A percentile compares a stretch with the other conserved stretches of the same genome.
Conservation (phyloP, 1,140 invertebrate genomes). For the Heliconius melpomene region DNA sequence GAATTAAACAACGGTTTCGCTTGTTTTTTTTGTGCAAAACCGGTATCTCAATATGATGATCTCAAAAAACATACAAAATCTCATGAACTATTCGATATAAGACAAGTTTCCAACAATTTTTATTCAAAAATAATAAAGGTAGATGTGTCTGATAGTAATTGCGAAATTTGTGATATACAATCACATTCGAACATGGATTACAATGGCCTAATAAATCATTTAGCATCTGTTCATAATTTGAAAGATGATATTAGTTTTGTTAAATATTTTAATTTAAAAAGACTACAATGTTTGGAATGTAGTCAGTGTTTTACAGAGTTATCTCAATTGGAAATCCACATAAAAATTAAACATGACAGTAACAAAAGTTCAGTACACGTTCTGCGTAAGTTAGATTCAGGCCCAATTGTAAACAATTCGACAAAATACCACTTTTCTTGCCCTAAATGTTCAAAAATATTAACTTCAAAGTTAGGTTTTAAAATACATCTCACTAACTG, state of each 20-base stretch:
- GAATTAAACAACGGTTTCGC: slow-evolving; percentile 57
- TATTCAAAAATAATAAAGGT: slow-evolving; percentile 54
- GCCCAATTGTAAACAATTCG: neutral
- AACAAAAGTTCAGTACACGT: neutral
- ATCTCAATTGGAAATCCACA: slow-evolving; percentile 47
- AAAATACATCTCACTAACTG: slow-evolving; percentile 39
- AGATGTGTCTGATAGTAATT: slow-evolving; percentile 57
- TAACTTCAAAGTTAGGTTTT: slow-evolving; percentile 42
- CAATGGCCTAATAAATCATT: slow-evolving; percentile 53
- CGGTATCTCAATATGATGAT: slow-evolving; percentile 40
- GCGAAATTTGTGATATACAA: slow-evolving; percentile 52
- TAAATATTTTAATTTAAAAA: slow-evolving; percentile 35
- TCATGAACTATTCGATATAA: slow-evolving; percentile 48
- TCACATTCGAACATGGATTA: slow-evolving; percentile 38
- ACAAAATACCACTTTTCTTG: slow-evolving; percentile 34
- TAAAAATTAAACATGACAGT: slow-evolving; percentile 46
- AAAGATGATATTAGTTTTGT: slow-evolving; percentile 41
- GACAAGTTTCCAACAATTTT: slow-evolving; percentile 46
- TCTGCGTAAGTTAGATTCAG: neutral
- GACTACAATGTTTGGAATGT: slow-evolving; percentile 57
- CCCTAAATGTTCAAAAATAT: slow-evolving; percentile 35
- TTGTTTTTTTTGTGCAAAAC: slow-evolving; percentile 59
- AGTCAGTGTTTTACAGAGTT: slow-evolving; percentile 34
- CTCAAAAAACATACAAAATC: slow-evolving; percentile 55
- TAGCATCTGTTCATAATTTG: slow-evolving; percentile 50